Conservation (phyloP, 2,797 vertebrate genomes). For the Selene dorsalis region DNA sequence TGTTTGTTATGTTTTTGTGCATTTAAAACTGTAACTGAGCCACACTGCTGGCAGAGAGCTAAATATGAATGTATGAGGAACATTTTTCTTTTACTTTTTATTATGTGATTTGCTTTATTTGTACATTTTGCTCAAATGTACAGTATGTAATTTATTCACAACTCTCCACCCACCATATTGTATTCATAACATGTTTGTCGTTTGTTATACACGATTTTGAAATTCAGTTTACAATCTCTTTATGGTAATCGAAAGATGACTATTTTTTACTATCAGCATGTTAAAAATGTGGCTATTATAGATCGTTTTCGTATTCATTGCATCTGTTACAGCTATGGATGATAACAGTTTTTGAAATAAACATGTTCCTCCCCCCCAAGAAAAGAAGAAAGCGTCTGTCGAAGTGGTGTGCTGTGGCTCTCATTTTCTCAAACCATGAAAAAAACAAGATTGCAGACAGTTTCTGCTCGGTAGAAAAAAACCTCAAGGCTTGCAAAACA, state of each 20-base stretch:
- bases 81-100: slow-evolving; percentile 43
- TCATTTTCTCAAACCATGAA: slow-evolving; percentile 5
- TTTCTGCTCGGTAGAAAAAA: slow-evolving; percentile 7
- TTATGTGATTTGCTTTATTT: slow-evolving; percentile 55
- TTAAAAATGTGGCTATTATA: slow-evolving; percentile 65
- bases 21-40: slow-evolving; percentile 55
- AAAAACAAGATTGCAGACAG: background rate
- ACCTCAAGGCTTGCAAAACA: background rate
- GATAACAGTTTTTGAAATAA: slow-evolving; percentile 77
- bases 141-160: slow-evolving; percentile 56
- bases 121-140: slow-evolving; percentile 62
- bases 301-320: slow-evolving; percentile 73
- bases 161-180: slow-evolving; percentile 40
- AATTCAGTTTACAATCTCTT: slow-evolving; percentile 60
- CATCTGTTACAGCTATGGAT: slow-evolving; percentile 72
- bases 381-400: slow-evolving; percentile 3
- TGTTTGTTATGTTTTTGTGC: slow-evolving; percentile 68
- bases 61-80: slow-evolving; percentile 72
- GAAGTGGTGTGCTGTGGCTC: slow-evolving; percentile 11
- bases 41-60: slow-evolving; percentile 40
- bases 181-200: slow-evolving; percentile 51
- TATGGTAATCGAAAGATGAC: slow-evolving; percentile 49
- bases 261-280: slow-evolving; percentile 78
- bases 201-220: slow-evolving; percentile 54
- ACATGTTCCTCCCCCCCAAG: slow-evolving; percentile 42